These are phyloP conservation scores for Halcyon chelicuti DNA, from an alignment of 2,797 vertebrate species.

Conservation along the genomic window DNA sequence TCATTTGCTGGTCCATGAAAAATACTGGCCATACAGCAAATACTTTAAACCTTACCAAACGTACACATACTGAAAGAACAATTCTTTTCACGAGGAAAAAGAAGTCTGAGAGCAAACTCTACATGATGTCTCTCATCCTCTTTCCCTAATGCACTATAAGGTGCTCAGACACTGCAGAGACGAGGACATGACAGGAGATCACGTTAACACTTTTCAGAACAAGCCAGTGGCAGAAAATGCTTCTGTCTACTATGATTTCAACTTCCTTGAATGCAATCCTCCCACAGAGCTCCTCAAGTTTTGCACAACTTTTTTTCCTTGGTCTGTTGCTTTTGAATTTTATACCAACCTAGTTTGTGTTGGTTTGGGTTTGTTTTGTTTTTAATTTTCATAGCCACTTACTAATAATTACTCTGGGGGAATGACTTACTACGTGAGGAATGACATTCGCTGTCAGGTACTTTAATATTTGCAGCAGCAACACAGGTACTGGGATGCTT, in stretches of 20 bases:
- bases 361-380: not conserved
- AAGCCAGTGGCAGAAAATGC: not conserved
- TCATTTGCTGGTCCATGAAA: not conserved
- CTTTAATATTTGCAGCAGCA: not conserved
- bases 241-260: not conserved
- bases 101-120: not conserved
- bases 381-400: not conserved
- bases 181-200: not conserved
- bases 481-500: not conserved
- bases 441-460: not conserved
- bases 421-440: not conserved
- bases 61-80: not conserved
- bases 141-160: not conserved
- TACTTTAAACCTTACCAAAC: not conserved
- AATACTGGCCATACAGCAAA: not conserved
- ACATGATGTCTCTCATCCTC: not conserved
- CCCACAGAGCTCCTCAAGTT: not conserved
- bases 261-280: not conserved
- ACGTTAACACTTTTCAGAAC: not conserved
- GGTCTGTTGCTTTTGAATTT: not conserved
- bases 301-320: not conserved
- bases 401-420: not conserved
- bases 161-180: not conserved
- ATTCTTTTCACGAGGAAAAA: not conserved
- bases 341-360: not conserved